A percentile compares a stretch with the other conserved stretches of the same genome.
phyloP scores from a whole-genome alignment of 92 coral and sea anemone genomes.

The Siderastrea radians region DNA sequence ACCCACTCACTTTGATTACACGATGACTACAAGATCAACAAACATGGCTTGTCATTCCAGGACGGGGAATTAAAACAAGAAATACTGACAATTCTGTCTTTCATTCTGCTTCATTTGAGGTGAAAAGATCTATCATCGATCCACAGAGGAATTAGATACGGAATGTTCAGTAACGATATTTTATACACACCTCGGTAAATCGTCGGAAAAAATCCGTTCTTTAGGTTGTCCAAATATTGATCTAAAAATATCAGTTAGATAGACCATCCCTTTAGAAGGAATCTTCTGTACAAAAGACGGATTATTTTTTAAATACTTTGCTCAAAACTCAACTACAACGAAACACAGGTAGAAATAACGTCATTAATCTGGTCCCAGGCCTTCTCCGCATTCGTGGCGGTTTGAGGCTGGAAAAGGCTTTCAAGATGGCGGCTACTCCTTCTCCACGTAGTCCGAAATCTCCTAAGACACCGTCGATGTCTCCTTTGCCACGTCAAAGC shows the following conservation, averaged over 20 bases:
- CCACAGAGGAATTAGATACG: too few species aligned
- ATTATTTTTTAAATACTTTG: background rate
- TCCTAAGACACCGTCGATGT: conserved; percentile 51
- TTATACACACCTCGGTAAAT: conserved; percentile 76
- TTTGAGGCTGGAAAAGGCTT: background rate
- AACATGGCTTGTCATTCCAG: too few species aligned
- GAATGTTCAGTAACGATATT: background rate
- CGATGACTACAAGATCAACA: too few species aligned
- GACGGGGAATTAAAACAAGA: too few species aligned
- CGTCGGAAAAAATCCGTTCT: conserved; percentile 71
- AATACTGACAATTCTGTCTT: too few species aligned
- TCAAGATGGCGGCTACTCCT: conserved; percentile 87
- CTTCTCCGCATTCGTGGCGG: background rate
- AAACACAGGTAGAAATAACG: background rate
- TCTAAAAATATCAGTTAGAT: conserved; percentile 69
- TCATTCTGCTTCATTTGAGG: too few species aligned
- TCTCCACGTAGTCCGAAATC: conserved; percentile 71
- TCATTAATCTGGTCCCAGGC: conserved; percentile 9
- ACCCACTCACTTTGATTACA: too few species aligned
- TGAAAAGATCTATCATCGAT: too few species aligned
- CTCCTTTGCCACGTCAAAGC: conserved; percentile 88
- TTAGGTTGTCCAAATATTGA: conserved; percentile 71
- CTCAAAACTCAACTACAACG: background rate
- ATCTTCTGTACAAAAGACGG: background rate
- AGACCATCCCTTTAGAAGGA: conserved; percentile 46